These are phyloP conservation scores for Xenopus borealis DNA, from an alignment of 2,113 vertebrate species.

Conservation along the genomic window DNA sequence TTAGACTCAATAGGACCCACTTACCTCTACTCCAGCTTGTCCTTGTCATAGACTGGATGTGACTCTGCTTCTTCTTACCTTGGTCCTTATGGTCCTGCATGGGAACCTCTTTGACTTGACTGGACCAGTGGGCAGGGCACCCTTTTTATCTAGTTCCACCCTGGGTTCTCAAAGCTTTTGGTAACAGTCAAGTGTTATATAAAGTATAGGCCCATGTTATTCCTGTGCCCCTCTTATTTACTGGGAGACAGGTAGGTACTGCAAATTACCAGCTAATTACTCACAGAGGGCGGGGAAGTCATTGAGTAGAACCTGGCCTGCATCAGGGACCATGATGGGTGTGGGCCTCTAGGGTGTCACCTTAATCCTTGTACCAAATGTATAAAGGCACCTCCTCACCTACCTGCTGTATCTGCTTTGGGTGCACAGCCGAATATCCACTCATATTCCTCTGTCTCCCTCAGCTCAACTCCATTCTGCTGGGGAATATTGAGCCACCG, in stretches of 20 bases:
- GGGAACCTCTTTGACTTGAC: too few species aligned
- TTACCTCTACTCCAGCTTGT: too few species aligned
- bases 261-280: background rate
- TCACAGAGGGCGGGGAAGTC: constrained; percentile 5
- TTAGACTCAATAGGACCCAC: too few species aligned
- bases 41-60: too few species aligned
- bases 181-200: too few species aligned
- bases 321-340: background rate
- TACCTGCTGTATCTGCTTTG: too few species aligned
- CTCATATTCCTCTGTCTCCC: background rate
- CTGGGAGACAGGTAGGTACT: background rate
- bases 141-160: too few species aligned
- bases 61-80: too few species aligned
- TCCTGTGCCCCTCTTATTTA: background rate
- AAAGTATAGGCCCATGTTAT: too few species aligned
- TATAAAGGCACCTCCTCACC: constrained; percentile 13
- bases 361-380: background rate
- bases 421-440: background rate
- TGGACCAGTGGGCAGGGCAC: too few species aligned
- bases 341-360: constrained; percentile 18
- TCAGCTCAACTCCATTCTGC: background rate
- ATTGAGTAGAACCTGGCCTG: background rate
- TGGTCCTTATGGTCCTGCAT: too few species aligned
- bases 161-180: too few species aligned
- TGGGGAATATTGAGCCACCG: background rate